These are phyloP conservation scores for Gastracanthus pulcherrimus DNA, from an alignment of 2,888 invertebrate species.

Conservation along the genomic window DNA sequence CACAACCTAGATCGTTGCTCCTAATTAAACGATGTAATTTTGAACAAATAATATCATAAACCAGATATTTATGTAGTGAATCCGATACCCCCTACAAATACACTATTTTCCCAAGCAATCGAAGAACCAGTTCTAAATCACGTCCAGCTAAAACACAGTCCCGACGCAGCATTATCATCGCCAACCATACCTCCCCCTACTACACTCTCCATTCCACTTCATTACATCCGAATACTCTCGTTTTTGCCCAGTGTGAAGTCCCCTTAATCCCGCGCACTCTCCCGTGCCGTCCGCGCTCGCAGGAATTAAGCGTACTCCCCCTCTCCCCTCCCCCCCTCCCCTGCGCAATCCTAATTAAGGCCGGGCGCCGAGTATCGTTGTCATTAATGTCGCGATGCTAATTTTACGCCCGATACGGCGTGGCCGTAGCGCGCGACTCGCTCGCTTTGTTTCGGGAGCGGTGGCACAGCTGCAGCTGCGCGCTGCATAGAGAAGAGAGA, in stretches of 20 bases:
- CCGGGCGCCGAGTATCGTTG: constrained; percentile 46
- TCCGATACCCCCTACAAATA: too few relatives aligned
- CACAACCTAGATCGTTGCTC: too few relatives aligned
- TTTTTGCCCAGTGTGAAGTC: constrained; percentile 5
- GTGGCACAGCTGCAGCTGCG: background rate
- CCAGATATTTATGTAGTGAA: too few relatives aligned
- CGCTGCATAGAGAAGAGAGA: too few relatives aligned
- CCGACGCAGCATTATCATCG: too few relatives aligned
- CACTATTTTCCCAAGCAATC: too few relatives aligned
- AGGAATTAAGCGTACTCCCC: constrained; percentile 24
- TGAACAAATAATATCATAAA: too few relatives aligned
- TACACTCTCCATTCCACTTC: background rate
- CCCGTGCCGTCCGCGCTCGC: background rate
- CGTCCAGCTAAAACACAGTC: too few relatives aligned
- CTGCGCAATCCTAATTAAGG: constrained; percentile 48
- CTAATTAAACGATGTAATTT: too few relatives aligned
- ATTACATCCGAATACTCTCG: background rate
- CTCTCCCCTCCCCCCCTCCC: constrained; percentile 19
- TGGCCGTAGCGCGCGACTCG: background rate
- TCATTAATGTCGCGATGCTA: constrained; percentile 52
- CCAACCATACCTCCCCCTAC: too few relatives aligned
- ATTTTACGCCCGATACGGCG: constrained; percentile 43
- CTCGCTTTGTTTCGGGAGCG: constrained; percentile 14
- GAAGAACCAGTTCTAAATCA: too few relatives aligned
- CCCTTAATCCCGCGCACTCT: background rate